phyloP scores from a whole-genome alignment of 2,113 vertebrate species.

The Pontoporia blainvillei region DNA sequence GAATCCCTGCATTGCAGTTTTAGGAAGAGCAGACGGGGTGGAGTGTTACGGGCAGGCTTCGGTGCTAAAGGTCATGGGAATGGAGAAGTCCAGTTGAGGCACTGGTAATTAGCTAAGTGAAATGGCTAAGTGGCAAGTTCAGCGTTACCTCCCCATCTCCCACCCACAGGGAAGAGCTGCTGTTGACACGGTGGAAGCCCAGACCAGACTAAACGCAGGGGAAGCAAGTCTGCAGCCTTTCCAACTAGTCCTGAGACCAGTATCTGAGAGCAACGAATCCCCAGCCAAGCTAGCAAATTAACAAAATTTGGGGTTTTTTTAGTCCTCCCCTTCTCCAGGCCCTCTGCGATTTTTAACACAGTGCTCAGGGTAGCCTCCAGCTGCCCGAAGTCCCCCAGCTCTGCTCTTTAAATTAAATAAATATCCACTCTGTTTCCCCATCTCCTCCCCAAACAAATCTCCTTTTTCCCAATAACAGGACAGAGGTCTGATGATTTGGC shows the following conservation, averaged over 20 bases:
- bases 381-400: not conserved
- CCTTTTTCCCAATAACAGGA: not conserved
- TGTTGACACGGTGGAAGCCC: not conserved
- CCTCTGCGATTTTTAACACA: not conserved
- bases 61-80: not conserved
- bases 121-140: not conserved
- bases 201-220: not conserved
- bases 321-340: not conserved
- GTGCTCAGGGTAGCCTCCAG: no score
- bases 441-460: not conserved
- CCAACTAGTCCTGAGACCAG: not conserved
- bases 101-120: not conserved
- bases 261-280: not conserved
- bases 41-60: not conserved
- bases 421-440: not conserved
- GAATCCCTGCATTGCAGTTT: no score
- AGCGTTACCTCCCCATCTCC: not conserved
- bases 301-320: not conserved
- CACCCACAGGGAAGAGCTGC: not conserved
- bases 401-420: not conserved
- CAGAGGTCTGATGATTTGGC: not conserved
- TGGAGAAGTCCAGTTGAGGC: not conserved
- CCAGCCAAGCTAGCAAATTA: not conserved
- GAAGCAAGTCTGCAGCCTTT: not conserved
- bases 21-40: not conserved